Evolutionary conservation across 2,888 invertebrate genomes (phyloP).

Genomic region (Emmelina monodactyla): DNA sequence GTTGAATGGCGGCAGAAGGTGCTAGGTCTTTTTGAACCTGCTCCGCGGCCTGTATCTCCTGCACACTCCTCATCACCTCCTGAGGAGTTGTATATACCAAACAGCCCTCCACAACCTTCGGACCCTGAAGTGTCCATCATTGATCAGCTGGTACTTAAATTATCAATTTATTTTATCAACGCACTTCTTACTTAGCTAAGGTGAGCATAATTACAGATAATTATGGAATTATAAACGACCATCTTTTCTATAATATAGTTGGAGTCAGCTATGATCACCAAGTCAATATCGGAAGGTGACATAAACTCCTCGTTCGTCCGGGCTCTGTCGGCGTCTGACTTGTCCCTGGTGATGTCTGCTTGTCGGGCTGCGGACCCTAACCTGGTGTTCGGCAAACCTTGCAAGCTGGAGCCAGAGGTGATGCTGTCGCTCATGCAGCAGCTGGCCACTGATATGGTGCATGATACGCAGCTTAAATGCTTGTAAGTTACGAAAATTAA

Average conservation of each 20-base stretch:
- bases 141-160: slow-evolving; percentile 33
- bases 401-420: slow-evolving; percentile 82
- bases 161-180: not conserved
- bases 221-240: not conserved
- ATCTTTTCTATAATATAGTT: slow-evolving; percentile 23
- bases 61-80: too few species aligned
- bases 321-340: slow-evolving; percentile 85
- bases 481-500: slow-evolving; percentile 23
- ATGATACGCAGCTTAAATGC: slow-evolving; percentile 70
- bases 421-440: slow-evolving; percentile 92
- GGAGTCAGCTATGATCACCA: slow-evolving; percentile 33
- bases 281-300: slow-evolving; percentile 63
- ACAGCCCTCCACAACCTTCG: slow-evolving; percentile 29
- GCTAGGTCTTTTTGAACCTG: slow-evolving; percentile 2
- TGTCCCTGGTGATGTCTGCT: slow-evolving; percentile 82
- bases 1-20: slow-evolving; percentile 7
- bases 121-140: slow-evolving; percentile 28
- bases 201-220: not conserved
- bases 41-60: slow-evolving; percentile 13
- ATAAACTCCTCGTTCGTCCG: slow-evolving; percentile 85
- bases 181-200: not conserved
- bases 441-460: slow-evolving; percentile 86
- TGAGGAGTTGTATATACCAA: slow-evolving; percentile 18
- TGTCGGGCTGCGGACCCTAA: slow-evolving; percentile 84
- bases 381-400: slow-evolving; percentile 73